These are phyloP conservation scores for Catharus ustulatus DNA, from an alignment of 2,797 vertebrate species.

Conservation along the genomic window DNA sequence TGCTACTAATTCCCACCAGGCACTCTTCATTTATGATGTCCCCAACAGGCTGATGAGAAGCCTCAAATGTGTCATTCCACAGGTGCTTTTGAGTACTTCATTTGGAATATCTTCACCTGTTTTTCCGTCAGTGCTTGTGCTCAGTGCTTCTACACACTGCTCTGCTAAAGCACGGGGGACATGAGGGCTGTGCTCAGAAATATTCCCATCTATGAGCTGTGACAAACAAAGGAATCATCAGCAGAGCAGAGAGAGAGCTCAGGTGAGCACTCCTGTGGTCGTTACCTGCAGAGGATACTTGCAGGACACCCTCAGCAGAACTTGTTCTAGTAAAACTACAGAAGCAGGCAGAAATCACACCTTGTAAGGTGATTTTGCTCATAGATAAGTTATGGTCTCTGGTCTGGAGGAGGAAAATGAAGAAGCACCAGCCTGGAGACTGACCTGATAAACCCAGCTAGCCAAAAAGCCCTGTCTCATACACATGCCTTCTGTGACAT, in stretches of 20 bases:
- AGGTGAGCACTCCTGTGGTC: background rate
- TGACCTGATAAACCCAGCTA: background rate
- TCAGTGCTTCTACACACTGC: rapidly evolving
- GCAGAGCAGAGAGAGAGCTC: background rate
- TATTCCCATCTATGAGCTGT: background rate
- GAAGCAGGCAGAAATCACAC: background rate
- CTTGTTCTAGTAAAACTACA: background rate
- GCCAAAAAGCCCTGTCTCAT: background rate
- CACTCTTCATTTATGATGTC: background rate
- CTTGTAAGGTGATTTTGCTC: background rate
- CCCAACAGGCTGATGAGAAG: rapidly evolving
- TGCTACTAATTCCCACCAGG: background rate
- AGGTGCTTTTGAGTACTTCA: background rate
- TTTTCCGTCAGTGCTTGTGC: background rate
- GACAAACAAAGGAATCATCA: background rate
- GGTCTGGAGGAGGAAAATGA: background rate
- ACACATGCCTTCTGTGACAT: background rate
- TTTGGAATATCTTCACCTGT: background rate
- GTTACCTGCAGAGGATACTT: background rate
- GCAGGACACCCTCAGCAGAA: background rate
- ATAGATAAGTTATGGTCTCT: background rate
- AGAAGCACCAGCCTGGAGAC: background rate
- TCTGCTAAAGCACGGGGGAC: background rate
- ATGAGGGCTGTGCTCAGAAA: background rate
- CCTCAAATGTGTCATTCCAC: background rate